Evolutionary conservation across 2,888 invertebrate genomes (phyloP), one percentile per base, ranked within the genome.

Genomic region (Nomada goodeniana): DNA sequence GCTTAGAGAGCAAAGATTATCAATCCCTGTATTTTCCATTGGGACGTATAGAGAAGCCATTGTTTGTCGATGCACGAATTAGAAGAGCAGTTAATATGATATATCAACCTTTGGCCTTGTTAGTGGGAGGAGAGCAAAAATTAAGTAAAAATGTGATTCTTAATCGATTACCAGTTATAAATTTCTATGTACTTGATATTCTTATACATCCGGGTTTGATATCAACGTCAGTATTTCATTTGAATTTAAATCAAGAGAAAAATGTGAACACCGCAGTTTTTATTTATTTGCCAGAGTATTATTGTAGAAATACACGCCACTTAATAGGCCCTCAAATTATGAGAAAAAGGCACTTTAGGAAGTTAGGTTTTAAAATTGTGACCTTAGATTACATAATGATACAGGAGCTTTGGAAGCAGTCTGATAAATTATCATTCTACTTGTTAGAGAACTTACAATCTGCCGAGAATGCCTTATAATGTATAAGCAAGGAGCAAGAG

Each of bases 211-310:
- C 95, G 5, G 87, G 91, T 0, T 57, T 63, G 29, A 61, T 70
- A 0, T 84, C 86, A 0, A 64, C 75, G 2, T 59, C 83, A 0
- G 94, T 94, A 52, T 94, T 94, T 68, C 94, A 95, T 80, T 95
- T 95, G 92, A 95, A 95, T 89, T 90, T 94, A 10, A 93, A 94
- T 63, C 92, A 91, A 9, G 92, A 92, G 44, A 94, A 92, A 70
- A 95, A 95, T 90, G 91, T 94, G 69, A 95, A 94, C 87, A 94
- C 95, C 60, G 96, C 95, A 0, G 86, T 96, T 53, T 91, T 96
- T 71, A 95, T 96, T 75, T 95, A 96, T 90, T 93, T 96, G 72
- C 96, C 96, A 1, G 96, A 96, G 83, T 95, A 96, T 92, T 96
- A 95, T 91, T 96, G 96, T 90, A 94, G 95, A 59, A 94, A 95